Evolutionary conservation across 1,140 invertebrate genomes (phyloP), one percentile per base, ranked within the genome.

Genomic region (Anoplolepis gracilipes): DNA sequence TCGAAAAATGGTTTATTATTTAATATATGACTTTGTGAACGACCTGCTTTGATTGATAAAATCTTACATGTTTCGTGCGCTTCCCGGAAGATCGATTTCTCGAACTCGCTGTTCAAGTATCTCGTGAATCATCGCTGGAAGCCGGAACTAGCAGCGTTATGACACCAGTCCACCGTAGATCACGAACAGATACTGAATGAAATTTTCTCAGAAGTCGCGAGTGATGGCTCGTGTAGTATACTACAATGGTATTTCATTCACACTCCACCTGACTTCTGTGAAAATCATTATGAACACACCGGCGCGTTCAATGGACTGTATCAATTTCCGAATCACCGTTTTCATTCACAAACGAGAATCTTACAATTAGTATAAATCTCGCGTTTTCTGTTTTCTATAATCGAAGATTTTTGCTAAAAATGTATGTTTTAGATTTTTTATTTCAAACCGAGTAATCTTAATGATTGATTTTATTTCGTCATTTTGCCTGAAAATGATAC

Each of bases 111-210:
- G n/a, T 19, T 13, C 5, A 65, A 76, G 75, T 85, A 88, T 81
- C 84, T 53, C 22, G 73, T 90, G 90, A 91, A 85, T 91, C 89
- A 91, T 90, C 81, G 10, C 53, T 67, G 73, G 87, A 88, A 90
- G 64, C 85, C 89, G 87, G 89, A 91, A 88, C 89, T 87, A 25
- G 49, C 25, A 19, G 19, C 22, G 78, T 67, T 64, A 67, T 57
- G 36, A 28, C 49, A 69, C 25, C 36, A 73, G 64, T 55, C 39
- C 30, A 25, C 22, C 62, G 82, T 85, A 75, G 84, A 88, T 86
- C 75, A 57, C 65, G 59, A 67, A 16, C 57, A 22, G 85, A 85
- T 90, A 22, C 10, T 88, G 79, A 91, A 91, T 91, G 89, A 90
- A 91, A 84, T 84, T 87, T 90, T 88, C 90, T 88, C 59, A 55